Conservation (phyloP, 2,888 invertebrate genomes). For the Leptura quadrifasciata region DNA sequence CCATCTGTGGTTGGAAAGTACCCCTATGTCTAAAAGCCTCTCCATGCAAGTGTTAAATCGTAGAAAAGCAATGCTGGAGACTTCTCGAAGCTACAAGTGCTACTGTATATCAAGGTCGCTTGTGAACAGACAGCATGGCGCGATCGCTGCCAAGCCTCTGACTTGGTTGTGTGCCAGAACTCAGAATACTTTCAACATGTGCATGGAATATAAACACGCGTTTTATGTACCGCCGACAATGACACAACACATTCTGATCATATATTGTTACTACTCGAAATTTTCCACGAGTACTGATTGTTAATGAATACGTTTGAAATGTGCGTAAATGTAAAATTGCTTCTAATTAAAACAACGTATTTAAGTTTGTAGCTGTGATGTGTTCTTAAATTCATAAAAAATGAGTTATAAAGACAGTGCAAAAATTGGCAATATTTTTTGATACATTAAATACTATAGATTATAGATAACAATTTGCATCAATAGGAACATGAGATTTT, state of each 20-base stretch:
- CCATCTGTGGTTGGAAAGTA: background rate
- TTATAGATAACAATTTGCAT: too few relatives aligned
- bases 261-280: constrained; percentile 17
- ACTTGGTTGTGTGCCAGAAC: constrained; percentile 40
- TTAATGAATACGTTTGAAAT: constrained; percentile 10
- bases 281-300: constrained; percentile 20
- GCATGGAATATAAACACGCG: constrained; percentile 36
- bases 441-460: too few relatives aligned
- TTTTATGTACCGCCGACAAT: constrained; percentile 21
- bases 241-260: constrained; percentile 29
- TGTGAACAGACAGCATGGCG: constrained; percentile 43
- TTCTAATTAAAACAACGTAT: background rate
- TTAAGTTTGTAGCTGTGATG: too few relatives aligned
- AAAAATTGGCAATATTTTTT: too few relatives aligned
- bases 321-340: constrained; percentile 5
- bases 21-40: background rate
- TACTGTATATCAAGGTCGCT: constrained; percentile 40
- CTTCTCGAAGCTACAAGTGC: constrained; percentile 39
- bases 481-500: background rate
- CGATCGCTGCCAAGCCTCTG: constrained; percentile 41
- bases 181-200: constrained; percentile 35
- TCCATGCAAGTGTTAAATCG: constrained; percentile 15
- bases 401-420: too few relatives aligned
- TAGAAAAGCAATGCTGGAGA: constrained; percentile 14
- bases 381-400: too few relatives aligned